Evolutionary conservation across 2,797 vertebrate species (phyloP), one percentile per base, ranked within the genome.

Genomic region (Halcyon smyrnensis): DNA sequence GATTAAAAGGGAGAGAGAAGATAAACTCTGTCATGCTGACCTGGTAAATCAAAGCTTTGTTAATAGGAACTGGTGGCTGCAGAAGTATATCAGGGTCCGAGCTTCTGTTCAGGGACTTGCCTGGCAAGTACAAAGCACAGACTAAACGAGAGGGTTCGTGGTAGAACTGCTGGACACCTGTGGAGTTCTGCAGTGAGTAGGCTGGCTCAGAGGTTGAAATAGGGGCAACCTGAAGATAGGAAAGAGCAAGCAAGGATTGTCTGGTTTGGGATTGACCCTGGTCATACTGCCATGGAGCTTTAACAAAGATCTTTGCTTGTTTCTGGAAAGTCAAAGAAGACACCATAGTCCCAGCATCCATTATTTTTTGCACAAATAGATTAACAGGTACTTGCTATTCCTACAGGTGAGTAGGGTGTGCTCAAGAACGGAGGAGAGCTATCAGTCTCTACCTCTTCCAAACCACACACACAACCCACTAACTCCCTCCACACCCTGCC

Each of bases 381-480:
- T 75, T 41, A 83, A 56, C 46, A 48, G 45, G 11, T 24, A 48
- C 25, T 18, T 82, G 7, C 6, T 41, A 15, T 15, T 12, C 46
- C 25, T 32, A 34, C 1, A 0, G 21, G 12, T 48, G 34, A 41
- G 14, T 15, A 41, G 16, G 1, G 4, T 34, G 28, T 73, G 39
- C 34, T 67, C 19, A 53, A 36, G 39, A 65, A 32, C 4, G 8
- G 32, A 54, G 12, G 19, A 65, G 21, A 59, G 23, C 15, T 32
- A 36, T 27, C 9, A 15, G 21, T 56, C 19, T 50, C 19, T 16
- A 36, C 28, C 36, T 54, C 28, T 54, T 23, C 60, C 48, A 70
- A 60, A 59, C 41, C 24, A 37, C 32, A 41, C 8, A 23, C 18
- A 16, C 16, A 24, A 53, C 8, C n/a, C 4, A 9, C 12, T 32